These are phyloP conservation scores for Parazoanthus atlanticus DNA, from an alignment of 92 coral and sea anemone genomes.

Conservation along the genomic window DNA sequence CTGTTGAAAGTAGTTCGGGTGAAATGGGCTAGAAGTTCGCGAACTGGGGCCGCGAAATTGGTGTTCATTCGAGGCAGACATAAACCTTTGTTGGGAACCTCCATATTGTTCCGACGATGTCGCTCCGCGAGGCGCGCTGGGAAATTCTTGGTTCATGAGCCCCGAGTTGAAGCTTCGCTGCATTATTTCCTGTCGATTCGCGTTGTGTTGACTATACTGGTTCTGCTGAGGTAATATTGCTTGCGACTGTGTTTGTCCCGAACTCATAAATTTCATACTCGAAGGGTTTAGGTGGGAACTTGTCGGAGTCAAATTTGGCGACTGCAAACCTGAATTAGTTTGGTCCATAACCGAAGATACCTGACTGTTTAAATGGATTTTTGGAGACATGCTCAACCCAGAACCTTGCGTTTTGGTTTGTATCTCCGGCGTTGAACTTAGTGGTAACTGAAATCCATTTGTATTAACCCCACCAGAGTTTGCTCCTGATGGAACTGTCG, in stretches of 20 bases:
- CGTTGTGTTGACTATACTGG: constrained; percentile 73
- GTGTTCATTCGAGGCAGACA: constrained; percentile 80
- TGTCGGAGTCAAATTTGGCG: constrained; percentile 46
- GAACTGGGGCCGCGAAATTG: constrained; percentile 73
- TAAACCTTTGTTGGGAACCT: constrained; percentile 83
- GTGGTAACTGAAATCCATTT: constrained; percentile 84
- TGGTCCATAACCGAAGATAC: constrained; percentile 75
- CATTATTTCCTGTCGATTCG: constrained; percentile 79
- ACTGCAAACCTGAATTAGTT: constrained; percentile 53
- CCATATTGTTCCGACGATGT: constrained; percentile 90
- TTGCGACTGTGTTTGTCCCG: constrained; percentile 39
- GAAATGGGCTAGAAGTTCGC: constrained; percentile 80
- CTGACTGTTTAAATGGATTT: constrained; percentile 77
- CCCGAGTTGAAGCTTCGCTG: constrained; percentile 74
- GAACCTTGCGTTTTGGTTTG: constrained; percentile 65
- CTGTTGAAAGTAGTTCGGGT: constrained; percentile 74
- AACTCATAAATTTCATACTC: constrained; percentile 36
- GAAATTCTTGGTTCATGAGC: constrained; percentile 71
- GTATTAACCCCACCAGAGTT: constrained; percentile 54
- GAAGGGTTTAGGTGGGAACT: constrained; percentile 43
- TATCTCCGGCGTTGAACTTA: constrained; percentile 71
- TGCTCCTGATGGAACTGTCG: constrained; percentile 24
- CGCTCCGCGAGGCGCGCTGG: constrained; percentile 78
- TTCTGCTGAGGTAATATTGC: constrained; percentile 65
- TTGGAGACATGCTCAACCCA: constrained; percentile 66